Conservation (phyloP, 2,888 invertebrate genomes). For the Drosophila leonis region DNA sequence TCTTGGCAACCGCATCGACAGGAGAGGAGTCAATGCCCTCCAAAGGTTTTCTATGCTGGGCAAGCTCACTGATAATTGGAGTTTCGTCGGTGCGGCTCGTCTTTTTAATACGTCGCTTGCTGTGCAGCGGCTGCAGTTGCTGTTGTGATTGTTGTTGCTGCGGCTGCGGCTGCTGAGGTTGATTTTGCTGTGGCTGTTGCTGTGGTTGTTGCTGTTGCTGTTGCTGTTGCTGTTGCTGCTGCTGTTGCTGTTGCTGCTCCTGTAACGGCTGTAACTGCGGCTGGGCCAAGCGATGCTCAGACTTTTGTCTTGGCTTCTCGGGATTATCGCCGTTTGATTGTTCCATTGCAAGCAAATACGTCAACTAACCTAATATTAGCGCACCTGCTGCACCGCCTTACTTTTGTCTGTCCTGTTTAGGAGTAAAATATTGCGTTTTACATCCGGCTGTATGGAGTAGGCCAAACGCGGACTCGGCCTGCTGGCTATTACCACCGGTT, state of each 20-base stretch:
- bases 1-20: constrained; percentile 38
- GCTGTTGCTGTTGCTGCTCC: not conserved
- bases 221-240: not conserved
- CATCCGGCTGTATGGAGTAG: constrained; percentile 34
- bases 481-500: not conserved
- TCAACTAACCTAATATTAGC: not conserved
- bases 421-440: not conserved
- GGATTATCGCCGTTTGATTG: constrained; percentile 40
- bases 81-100: not conserved
- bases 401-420: not conserved
- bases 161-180: not conserved
- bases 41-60: constrained; percentile 3
- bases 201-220: not conserved
- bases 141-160: not conserved
- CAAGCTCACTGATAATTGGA: constrained; percentile 6
- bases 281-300: constrained; percentile 23
- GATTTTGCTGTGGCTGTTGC: not conserved
- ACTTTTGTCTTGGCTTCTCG: constrained; percentile 31
- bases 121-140: not conserved
- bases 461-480: constrained; percentile 43
- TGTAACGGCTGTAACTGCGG: not conserved
- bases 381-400: not conserved
- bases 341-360: constrained; percentile 28
- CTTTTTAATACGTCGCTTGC: constrained; percentile 37
- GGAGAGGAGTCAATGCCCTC: not conserved